These are phyloP conservation scores for Pungitius pungitius DNA, from an alignment of 2,113 vertebrate species.

Conservation along the genomic window DNA sequence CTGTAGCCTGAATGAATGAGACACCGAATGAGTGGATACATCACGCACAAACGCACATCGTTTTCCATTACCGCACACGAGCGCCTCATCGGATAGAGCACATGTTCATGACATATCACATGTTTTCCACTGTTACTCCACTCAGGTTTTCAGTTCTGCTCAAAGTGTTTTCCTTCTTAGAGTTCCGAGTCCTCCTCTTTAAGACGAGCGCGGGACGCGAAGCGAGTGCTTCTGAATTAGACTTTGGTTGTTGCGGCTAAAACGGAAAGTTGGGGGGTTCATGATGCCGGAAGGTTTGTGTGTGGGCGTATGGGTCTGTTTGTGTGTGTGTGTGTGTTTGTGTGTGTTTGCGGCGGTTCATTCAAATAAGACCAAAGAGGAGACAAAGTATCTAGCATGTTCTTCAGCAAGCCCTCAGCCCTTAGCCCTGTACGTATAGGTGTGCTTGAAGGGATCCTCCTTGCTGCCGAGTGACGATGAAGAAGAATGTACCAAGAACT, in stretches of 20 bases:
- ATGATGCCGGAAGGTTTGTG: conserved; percentile 8
- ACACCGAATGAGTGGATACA: conserved; percentile 29
- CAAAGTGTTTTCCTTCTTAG: conserved; percentile 35
- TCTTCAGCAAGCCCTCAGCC: conserved; percentile 6
- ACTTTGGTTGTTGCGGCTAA: conserved; percentile 16
- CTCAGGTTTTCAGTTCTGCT: conserved; percentile 78
- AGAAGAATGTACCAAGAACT: background rate
- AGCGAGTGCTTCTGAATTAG: conserved; percentile 9
- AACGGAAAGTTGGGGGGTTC: too few species aligned
- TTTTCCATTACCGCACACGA: conserved; percentile 50
- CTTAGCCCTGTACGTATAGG: background rate
- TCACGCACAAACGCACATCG: conserved; percentile 38
- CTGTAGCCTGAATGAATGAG: conserved; percentile 72
- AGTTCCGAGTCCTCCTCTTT: conserved; percentile 46
- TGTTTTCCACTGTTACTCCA: conserved; percentile 64
- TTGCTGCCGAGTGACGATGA: background rate
- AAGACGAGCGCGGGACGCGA: conserved; percentile 26
- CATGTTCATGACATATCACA: conserved; percentile 65
- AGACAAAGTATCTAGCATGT: conserved; percentile 13
- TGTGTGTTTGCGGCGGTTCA: conserved; percentile 28
- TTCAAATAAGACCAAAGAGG: conserved; percentile 52
- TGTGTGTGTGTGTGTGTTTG: conserved; percentile 16
- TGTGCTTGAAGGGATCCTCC: background rate
- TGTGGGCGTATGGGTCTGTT: conserved; percentile 3
- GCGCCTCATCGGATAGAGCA: conserved; percentile 56